These are phyloP conservation scores for Operophtera brumata DNA, from an alignment of 2,888 invertebrate genomes.

Conservation along the genomic window DNA sequence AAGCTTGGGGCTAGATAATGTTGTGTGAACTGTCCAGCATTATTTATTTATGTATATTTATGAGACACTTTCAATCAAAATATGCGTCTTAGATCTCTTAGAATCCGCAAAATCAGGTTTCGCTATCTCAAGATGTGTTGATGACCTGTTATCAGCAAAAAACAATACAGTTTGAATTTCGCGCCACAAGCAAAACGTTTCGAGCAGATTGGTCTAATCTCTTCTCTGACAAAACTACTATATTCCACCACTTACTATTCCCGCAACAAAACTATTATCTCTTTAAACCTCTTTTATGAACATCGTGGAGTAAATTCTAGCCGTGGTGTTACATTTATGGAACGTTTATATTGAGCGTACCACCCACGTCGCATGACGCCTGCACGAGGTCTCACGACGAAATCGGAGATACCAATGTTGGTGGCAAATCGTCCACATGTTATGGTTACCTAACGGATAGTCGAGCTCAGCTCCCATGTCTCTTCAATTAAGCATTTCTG, in stretches of 20 bases:
- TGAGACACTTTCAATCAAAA: too few relatives aligned
- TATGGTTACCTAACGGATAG: slow-evolving; percentile 39
- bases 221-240: not conserved
- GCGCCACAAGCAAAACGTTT: too few relatives aligned
- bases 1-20: too few relatives aligned
- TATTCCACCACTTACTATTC: slow-evolving; percentile 8
- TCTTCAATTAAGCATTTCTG: slow-evolving; percentile 16
- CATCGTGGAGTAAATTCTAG: slow-evolving; percentile 41
- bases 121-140: too few relatives aligned
- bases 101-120: too few relatives aligned
- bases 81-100: too few relatives aligned
- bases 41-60: too few relatives aligned
- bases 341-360: slow-evolving; percentile 69
- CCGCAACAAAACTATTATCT: slow-evolving; percentile 19
- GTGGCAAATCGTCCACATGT: slow-evolving; percentile 43
- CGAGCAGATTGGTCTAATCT: not conserved
- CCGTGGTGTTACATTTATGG: slow-evolving; percentile 55
- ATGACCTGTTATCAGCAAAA: too few relatives aligned
- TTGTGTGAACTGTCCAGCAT: too few relatives aligned
- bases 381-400: slow-evolving; percentile 49
- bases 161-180: too few relatives aligned
- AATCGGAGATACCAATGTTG: slow-evolving; percentile 59
- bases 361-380: slow-evolving; percentile 67
- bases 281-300: slow-evolving; percentile 36
- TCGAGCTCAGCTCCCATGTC: slow-evolving; percentile 32